These are phyloP conservation scores for Sylvia borin DNA, from an alignment of 2,797 vertebrate genomes.

Conservation along the genomic window DNA sequence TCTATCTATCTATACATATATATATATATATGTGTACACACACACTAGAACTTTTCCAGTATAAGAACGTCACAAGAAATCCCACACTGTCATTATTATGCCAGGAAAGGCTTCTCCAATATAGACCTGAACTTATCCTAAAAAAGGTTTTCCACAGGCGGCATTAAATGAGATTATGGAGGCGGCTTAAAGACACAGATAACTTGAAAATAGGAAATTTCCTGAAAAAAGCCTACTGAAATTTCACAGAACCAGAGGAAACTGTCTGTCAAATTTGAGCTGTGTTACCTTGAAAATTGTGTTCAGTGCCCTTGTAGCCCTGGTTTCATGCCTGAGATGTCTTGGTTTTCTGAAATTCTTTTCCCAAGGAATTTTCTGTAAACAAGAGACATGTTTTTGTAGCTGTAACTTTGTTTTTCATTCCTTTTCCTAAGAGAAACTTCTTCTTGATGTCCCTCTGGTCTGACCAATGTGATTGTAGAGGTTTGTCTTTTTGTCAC, in stretches of 20 bases:
- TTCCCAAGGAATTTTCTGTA: too few species aligned
- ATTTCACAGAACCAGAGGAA: background rate
- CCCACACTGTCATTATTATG: constrained; percentile 6
- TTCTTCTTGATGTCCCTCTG: too few species aligned
- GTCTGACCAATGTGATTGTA: too few species aligned
- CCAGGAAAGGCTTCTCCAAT: background rate
- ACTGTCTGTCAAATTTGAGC: background rate
- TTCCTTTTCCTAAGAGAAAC: too few species aligned
- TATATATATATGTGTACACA: fast-evolving
- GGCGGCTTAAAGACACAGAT: constrained; percentile 22
- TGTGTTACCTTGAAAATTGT: background rate
- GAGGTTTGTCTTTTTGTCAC: too few species aligned
- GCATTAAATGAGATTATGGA: background rate
- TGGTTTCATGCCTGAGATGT: too few species aligned
- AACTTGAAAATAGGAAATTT: constrained; percentile 3
- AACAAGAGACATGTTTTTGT: too few species aligned
- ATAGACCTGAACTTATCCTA: background rate
- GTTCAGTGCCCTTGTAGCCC: background rate
- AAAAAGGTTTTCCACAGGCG: background rate
- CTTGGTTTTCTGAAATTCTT: too few species aligned
- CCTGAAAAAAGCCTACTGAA: background rate
- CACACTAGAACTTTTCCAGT: background rate
- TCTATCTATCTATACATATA: too few species aligned
- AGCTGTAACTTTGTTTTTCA: too few species aligned
- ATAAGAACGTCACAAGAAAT: constrained; percentile 16